Conservation (phyloP, 2,797 vertebrate species). For the Catostomus latipinnis region DNA sequence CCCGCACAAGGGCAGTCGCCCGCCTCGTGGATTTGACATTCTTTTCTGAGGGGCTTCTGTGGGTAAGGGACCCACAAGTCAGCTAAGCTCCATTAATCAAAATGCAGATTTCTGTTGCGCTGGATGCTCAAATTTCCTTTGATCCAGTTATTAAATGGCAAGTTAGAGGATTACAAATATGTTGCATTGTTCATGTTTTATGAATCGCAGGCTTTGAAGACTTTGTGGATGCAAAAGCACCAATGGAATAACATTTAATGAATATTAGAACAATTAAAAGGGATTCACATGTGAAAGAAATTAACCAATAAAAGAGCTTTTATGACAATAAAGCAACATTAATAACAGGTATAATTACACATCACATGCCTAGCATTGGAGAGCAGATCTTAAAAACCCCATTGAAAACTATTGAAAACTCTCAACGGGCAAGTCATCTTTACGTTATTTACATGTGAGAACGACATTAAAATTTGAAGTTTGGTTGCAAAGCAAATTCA, state of each 20-base stretch:
- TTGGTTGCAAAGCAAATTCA: too few relatives aligned
- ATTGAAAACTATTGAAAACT: background rate
- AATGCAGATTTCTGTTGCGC: constrained; percentile 35
- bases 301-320: constrained; percentile 16
- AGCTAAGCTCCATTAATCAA: constrained; percentile 33
- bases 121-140: constrained; percentile 33
- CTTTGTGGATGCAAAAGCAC: constrained; percentile 8
- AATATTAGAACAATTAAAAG: constrained; percentile 40
- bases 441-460: too few relatives aligned
- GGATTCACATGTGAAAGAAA: constrained; percentile 26
- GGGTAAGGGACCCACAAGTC: constrained; percentile 12
- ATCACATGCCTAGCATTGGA: background rate
- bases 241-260: background rate
- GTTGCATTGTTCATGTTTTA: constrained; percentile 32
- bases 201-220: constrained; percentile 35
- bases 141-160: constrained; percentile 38
- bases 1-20: background rate
- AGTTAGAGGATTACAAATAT: constrained; percentile 34
- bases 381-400: background rate
- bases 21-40: constrained; percentile 3
- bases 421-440: too few relatives aligned
- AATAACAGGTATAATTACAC: constrained; percentile 55
- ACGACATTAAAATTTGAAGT: too few relatives aligned
- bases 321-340: constrained; percentile 57
- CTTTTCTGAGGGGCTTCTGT: background rate